A percentile compares a stretch with the other conserved stretches of the same genome.
phyloP scores from a whole-genome alignment of 2,888 invertebrate genomes.

The Halictus quadricinctus region DNA sequence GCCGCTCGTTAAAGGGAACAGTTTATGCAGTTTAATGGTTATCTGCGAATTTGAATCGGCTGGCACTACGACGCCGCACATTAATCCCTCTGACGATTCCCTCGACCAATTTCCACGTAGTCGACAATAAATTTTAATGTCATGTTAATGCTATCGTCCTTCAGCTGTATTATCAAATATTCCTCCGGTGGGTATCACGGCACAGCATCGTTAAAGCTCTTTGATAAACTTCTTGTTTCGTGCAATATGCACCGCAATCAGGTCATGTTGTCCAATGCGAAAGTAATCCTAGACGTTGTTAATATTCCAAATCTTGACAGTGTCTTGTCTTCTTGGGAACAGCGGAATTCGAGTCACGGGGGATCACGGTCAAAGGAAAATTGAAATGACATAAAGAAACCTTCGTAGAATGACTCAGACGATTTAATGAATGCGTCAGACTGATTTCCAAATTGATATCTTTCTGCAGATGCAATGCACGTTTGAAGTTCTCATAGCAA shows the following conservation, averaged over 20 bases:
- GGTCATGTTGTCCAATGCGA: conserved; percentile 37
- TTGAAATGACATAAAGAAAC: background rate
- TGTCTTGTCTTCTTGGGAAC: background rate
- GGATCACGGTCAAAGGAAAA: background rate
- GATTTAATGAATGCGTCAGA: background rate
- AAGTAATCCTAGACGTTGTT: conserved; percentile 17
- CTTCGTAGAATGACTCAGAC: background rate
- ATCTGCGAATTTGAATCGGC: conserved; percentile 49
- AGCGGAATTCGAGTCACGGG: background rate
- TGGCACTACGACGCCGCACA: conserved; percentile 27
- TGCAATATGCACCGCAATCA: conserved; percentile 47
- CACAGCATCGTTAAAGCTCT: conserved; percentile 49
- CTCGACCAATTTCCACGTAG: conserved; percentile 68
- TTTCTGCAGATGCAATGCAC: background rate
- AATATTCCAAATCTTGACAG: background rate
- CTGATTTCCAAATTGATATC: background rate
- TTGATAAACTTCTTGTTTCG: conserved; percentile 50
- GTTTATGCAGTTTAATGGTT: conserved; percentile 56
- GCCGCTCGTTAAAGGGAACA: conserved; percentile 34
- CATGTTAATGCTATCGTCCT: conserved; percentile 61
- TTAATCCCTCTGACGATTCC: conserved; percentile 67
- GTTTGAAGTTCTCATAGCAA: background rate
- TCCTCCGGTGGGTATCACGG: conserved; percentile 43
- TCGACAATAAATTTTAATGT: conserved; percentile 72
- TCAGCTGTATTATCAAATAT: conserved; percentile 58